Conservation (phyloP, 2,113 vertebrate genomes). For the Sarotherodon lohbergeri region DNA sequence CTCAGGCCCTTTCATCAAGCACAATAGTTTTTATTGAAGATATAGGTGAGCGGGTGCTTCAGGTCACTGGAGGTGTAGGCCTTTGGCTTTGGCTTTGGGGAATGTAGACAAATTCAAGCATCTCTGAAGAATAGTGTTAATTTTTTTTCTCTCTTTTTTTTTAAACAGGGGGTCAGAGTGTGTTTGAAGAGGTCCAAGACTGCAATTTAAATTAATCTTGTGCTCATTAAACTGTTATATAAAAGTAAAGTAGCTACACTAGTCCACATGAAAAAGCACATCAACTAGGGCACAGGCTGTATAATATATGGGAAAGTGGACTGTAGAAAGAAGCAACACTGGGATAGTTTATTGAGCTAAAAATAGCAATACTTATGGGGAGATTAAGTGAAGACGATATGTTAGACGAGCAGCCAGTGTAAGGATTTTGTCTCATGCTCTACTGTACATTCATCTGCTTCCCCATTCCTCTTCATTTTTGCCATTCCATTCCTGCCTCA, state of each 20-base stretch:
- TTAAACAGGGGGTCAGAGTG: background rate
- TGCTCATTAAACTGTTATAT: conserved; percentile 3
- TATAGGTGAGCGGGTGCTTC: background rate
- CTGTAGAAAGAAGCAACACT: conserved; percentile 12
- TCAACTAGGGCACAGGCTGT: background rate
- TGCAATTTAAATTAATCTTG: background rate
- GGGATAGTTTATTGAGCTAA: conserved; percentile 30
- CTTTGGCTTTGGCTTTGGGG: background rate
- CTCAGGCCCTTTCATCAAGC: conserved; percentile 1
- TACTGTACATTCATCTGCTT: conserved; percentile 7
- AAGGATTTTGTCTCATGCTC: conserved; percentile 28
- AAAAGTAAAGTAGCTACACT: background rate
- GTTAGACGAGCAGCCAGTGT: conserved; percentile 21
- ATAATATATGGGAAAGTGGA: conserved; percentile 21
- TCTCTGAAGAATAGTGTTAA: background rate
- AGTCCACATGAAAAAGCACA: conserved; percentile 14
- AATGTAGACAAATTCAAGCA: background rate
- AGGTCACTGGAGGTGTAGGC: conserved; percentile 5
- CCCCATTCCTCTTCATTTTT: background rate
- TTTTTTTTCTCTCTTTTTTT: background rate
- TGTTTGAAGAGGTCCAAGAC: background rate
- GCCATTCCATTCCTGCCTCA: background rate
- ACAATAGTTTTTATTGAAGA: background rate
- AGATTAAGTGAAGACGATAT: conserved; percentile 45
- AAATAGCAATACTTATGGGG: conserved; percentile 50